These are phyloP conservation scores for Polietes domitor DNA, from an alignment of 2,888 invertebrate species.

Conservation along the genomic window DNA sequence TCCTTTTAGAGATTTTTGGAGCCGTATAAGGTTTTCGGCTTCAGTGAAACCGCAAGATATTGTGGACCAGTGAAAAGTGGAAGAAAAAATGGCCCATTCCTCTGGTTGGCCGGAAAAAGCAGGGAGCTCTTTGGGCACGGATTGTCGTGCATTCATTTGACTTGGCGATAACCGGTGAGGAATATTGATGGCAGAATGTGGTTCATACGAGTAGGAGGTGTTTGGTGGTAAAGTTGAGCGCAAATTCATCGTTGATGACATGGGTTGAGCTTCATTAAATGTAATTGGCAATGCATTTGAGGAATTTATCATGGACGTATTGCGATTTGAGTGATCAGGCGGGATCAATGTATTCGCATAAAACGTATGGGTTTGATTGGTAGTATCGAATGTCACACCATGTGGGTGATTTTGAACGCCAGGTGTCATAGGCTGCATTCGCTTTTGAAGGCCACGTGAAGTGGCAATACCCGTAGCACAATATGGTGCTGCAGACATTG, in stretches of 20 bases:
- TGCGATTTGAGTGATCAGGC: neutral
- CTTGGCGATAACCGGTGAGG: neutral
- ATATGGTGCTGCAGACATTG: constrained; percentile 27
- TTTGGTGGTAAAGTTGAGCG: no score
- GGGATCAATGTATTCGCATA: neutral
- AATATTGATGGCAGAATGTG: neutral
- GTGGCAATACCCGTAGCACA: constrained; percentile 19
- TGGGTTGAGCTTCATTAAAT: neutral
- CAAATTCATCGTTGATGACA: neutral
- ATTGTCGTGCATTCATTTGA: constrained; percentile 15
- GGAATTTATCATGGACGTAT: neutral
- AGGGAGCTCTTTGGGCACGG: constrained; percentile 40
- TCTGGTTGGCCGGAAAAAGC: constrained; percentile 47
- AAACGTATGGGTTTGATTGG: neutral
- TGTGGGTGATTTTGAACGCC: neutral
- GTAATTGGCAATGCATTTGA: neutral
- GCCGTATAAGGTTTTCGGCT: constrained; percentile 37
- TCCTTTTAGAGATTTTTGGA: constrained; percentile 47
- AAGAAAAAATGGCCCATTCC: constrained; percentile 46
- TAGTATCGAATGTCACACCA: neutral
- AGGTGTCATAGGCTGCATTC: constrained; percentile 1
- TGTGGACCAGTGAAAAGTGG: constrained; percentile 47
- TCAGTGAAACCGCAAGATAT: constrained; percentile 23
- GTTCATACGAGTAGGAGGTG: neutral
- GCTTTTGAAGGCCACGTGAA: neutral